Evolutionary conservation across 2,888 invertebrate species (phyloP), one percentile per base, ranked within the genome.

Genomic region (Xiphydria camelus): DNA sequence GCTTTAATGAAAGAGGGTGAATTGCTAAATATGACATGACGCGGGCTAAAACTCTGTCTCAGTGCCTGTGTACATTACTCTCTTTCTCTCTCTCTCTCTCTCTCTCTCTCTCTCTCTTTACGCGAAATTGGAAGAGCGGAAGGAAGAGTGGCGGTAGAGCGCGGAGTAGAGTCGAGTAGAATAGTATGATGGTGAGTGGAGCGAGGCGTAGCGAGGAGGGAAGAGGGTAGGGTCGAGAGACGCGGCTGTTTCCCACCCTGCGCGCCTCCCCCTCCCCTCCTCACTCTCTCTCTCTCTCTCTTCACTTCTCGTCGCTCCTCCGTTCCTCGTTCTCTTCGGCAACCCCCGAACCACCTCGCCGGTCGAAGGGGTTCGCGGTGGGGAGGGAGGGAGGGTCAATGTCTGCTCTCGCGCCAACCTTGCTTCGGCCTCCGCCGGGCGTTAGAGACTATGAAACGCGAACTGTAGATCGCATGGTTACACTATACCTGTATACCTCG

Each of bases 1-100:
- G 58, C 47, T 58, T 59, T 68, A 66, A 68, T 64, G 66, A 69
- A 66, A 64, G 57, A 57, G 64, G 57, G 52, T 59, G 66, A 64
- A 66, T 64, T 55, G 57, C 59, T 65, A 61, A 68, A 56, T 59
- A 55, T 57, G 62, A 59, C 62, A 61, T 47, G 51, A 43, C 53
- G 54, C 12, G 40, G 22, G 37, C 17, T 39, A 36, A 37, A 40
- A 42, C 35, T 41, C 33, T n/a, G n/a, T n/a, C n/a, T n/a, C n/a
- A n/a, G n/a, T n/a, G n/a, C n/a, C n/a, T n/a, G n/a, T n/a, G n/a
- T n/a, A n/a, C n/a, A n/a, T n/a, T n/a, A n/a, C 37, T 32, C 7
- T 38, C 15, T 22, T 10, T 21, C 20, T 18, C 10, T 19, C 15
- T 21, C 14, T 23, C 4, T 22, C 9, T 38, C 37, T 32, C 7